Percentiles rank a stretch among this genome's conserved stretches.
Conservation (phyloP, 2,888 invertebrate genomes). For the Hirtodrosophila confusa region DNA sequence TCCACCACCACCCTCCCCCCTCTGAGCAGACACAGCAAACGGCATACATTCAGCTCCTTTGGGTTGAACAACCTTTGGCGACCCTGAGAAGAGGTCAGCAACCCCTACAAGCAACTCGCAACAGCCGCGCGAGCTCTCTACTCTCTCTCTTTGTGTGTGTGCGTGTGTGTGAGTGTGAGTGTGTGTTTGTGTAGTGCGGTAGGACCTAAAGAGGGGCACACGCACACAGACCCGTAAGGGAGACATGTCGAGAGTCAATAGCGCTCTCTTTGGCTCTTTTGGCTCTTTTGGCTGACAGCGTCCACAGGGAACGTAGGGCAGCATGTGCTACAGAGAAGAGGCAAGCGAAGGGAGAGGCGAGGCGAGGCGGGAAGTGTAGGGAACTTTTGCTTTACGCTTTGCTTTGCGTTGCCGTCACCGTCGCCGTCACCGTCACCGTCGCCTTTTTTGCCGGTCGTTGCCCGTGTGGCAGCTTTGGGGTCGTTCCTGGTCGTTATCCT, state of each 20-base stretch:
- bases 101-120: constrained; percentile 75
- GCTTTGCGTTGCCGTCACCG: constrained; percentile 11
- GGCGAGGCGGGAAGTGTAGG: constrained; percentile 18
- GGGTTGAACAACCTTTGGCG: constrained; percentile 84
- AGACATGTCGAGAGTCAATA: no score
- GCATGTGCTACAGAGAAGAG: no score
- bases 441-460: constrained; percentile 72
- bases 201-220: constrained; percentile 31
- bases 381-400: background rate
- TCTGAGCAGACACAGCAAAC: constrained; percentile 12
- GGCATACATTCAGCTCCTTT: constrained; percentile 67
- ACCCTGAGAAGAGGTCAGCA: constrained; percentile 85
- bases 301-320: no score
- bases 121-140: constrained; percentile 25
- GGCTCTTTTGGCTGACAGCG: no score
- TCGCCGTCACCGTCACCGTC: no score
- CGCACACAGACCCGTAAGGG: no score
- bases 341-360: no score
- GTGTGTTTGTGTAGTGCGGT: constrained; percentile 21
- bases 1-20: background rate
- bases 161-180: constrained; percentile 4
- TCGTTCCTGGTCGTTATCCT: constrained; percentile 84
- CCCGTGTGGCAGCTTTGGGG: constrained; percentile 73
- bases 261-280: no score
- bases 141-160: constrained; percentile 3